These are phyloP conservation scores for Muschampia plurimacula DNA, from an alignment of 2,888 invertebrate species.

Conservation along the genomic window DNA sequence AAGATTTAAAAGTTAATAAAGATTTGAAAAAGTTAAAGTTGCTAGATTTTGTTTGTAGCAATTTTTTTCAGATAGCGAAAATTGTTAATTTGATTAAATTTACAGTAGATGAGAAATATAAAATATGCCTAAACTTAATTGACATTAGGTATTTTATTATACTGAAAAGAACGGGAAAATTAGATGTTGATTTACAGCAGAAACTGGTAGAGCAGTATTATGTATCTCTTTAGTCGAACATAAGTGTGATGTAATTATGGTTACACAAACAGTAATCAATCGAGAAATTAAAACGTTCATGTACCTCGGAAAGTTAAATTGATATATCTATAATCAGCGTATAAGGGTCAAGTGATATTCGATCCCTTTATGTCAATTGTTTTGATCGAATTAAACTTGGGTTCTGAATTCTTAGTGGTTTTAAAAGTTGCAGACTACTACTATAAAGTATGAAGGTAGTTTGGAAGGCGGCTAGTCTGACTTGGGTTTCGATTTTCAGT, in stretches of 20 bases:
- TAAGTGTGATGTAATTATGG: background rate
- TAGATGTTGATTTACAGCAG: too few species aligned
- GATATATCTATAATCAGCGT: constrained; percentile 9
- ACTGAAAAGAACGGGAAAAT: too few species aligned
- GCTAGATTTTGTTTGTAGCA: too few species aligned
- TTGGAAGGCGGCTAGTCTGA: constrained; percentile 39
- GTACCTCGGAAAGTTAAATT: constrained; percentile 11
- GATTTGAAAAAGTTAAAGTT: too few species aligned
- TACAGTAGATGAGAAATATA: too few species aligned
- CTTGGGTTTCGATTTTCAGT: constrained; percentile 56
- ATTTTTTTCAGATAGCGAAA: too few species aligned
- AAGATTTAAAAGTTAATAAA: too few species aligned
- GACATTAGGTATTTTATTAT: too few species aligned
- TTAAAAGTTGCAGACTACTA: constrained; percentile 22
- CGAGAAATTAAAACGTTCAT: background rate
- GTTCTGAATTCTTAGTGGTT: constrained; percentile 16
- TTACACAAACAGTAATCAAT: background rate
- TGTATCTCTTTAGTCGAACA: too few species aligned
- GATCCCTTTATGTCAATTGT: constrained; percentile 15
- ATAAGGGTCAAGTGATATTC: constrained; percentile 14
- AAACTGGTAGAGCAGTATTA: too few species aligned
- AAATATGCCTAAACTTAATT: too few species aligned
- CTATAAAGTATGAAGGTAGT: constrained; percentile 24
- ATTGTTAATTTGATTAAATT: too few species aligned
- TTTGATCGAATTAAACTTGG: constrained; percentile 19